Evolutionary conservation across 2,797 vertebrate species (phyloP).

Genomic region (Catharus ustulatus): DNA sequence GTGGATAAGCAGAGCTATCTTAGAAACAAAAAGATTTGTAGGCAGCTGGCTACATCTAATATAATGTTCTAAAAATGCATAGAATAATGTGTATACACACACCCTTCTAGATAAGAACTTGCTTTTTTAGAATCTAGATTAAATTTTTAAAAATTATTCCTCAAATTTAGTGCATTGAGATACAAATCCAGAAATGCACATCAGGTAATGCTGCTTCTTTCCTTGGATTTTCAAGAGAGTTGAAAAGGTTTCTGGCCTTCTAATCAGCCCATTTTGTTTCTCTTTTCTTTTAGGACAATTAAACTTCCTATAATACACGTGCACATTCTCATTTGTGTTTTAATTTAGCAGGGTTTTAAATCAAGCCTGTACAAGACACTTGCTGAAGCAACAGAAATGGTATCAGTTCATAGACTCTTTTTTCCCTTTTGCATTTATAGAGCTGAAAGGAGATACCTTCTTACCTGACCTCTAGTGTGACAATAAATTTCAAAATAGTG

Average conservation of each 20-base stretch:
- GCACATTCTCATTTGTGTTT: neutral
- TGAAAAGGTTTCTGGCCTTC: neutral
- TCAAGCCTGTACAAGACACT: neutral
- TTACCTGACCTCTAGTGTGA: neutral
- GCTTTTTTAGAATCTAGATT: neutral
- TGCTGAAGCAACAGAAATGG: neutral
- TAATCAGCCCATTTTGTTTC: neutral
- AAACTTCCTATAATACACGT: neutral
- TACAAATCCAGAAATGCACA: neutral
- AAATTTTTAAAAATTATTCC: neutral
- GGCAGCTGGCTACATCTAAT: neutral
- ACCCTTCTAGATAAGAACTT: neutral
- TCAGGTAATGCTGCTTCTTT: neutral
- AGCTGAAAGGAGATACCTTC: neutral
- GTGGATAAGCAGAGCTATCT: neutral
- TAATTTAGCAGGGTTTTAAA: neutral
- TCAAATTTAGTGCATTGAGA: neutral
- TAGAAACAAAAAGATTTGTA: neutral
- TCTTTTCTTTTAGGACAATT: neutral
- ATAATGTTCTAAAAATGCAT: neutral
- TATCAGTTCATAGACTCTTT: neutral
- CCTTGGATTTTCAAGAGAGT: neutral
- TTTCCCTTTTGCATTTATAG: neutral
- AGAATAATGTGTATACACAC: neutral
- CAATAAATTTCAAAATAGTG: neutral